Conservation (phyloP, 2,797 vertebrate genomes). For the Acanthurus tractus region DNA sequence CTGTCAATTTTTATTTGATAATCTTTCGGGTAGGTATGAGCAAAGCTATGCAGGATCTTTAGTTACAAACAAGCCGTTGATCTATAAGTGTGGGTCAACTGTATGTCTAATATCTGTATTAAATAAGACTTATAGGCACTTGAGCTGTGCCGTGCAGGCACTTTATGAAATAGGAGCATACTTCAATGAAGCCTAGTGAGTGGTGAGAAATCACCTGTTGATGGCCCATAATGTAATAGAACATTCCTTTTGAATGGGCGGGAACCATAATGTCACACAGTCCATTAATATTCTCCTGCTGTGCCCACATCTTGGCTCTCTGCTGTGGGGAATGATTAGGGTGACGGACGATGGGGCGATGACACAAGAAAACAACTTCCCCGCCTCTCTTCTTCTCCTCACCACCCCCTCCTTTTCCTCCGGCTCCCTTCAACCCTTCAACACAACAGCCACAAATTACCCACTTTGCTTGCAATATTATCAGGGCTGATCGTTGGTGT, state of each 20-base stretch:
- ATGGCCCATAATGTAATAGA: slow-evolving; percentile 76
- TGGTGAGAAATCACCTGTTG: slow-evolving; percentile 79
- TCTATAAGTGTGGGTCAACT: slow-evolving; percentile 49
- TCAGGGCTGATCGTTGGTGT: slow-evolving; percentile 92
- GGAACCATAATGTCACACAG: slow-evolving; percentile 73
- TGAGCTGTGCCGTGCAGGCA: slow-evolving; percentile 54
- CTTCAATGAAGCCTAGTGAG: slow-evolving; percentile 57
- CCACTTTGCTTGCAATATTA: slow-evolving; percentile 96
- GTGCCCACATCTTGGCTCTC: slow-evolving; percentile 59
- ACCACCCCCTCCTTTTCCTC: slow-evolving; percentile 50
- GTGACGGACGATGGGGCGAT: slow-evolving; percentile 74
- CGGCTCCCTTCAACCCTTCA: slow-evolving; percentile 76
- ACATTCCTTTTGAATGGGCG: slow-evolving; percentile 75
- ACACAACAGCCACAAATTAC: slow-evolving; percentile 94
- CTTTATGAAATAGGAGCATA: slow-evolving; percentile 69
- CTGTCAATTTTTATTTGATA: slow-evolving; percentile 51
- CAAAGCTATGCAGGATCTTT: slow-evolving; percentile 11
- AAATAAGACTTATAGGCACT: slow-evolving; percentile 71
- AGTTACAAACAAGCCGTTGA: slow-evolving; percentile 62
- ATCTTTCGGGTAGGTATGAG: slow-evolving; percentile 30
- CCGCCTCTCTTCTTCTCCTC: slow-evolving; percentile 75
- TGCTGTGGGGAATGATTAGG: slow-evolving; percentile 77
- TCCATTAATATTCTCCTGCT: slow-evolving; percentile 78
- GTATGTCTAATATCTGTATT: slow-evolving; percentile 64
- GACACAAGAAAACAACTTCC: slow-evolving; percentile 86